Conservation (phyloP, 2,888 invertebrate genomes). For the Archips crataeganus region DNA sequence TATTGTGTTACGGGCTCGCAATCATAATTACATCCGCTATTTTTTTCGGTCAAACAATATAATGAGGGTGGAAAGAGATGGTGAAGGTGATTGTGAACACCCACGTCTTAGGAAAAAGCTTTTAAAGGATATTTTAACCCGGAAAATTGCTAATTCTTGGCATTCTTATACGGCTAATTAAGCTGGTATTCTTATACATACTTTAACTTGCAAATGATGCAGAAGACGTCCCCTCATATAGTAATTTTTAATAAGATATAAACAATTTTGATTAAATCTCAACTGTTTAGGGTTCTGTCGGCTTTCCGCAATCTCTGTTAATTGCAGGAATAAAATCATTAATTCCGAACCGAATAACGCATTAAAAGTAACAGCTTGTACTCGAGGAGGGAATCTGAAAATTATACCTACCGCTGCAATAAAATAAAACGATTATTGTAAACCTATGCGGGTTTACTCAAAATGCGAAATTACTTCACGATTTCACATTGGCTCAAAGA, state of each 20-base stretch:
- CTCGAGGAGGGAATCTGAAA: constrained; percentile 50
- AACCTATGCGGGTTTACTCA: constrained; percentile 22
- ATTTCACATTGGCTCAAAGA: too few relatives aligned
- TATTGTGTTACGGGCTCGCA: too few relatives aligned
- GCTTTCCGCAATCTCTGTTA: constrained; percentile 70
- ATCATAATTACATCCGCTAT: too few relatives aligned
- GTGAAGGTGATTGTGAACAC: too few relatives aligned
- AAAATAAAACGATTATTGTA: constrained; percentile 40
- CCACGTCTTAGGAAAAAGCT: too few relatives aligned
- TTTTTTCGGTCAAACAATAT: too few relatives aligned
- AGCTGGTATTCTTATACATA: background rate
- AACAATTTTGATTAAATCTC: constrained; percentile 68
- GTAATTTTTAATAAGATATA: constrained; percentile 42
- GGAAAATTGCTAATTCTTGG: too few relatives aligned
- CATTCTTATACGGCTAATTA: too few relatives aligned
- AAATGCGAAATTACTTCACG: constrained; percentile 1
- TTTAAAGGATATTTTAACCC: too few relatives aligned
- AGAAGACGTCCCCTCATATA: background rate
- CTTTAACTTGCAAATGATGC: background rate
- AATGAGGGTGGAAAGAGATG: too few relatives aligned
- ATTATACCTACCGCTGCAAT: constrained; percentile 46
- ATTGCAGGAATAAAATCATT: constrained; percentile 83
- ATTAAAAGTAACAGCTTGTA: constrained; percentile 85
- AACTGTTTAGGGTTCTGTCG: constrained; percentile 53
- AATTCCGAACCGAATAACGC: constrained; percentile 82